These are phyloP conservation scores for Scaptomyza flava DNA, from an alignment of 2,888 invertebrate species.

Conservation along the genomic window DNA sequence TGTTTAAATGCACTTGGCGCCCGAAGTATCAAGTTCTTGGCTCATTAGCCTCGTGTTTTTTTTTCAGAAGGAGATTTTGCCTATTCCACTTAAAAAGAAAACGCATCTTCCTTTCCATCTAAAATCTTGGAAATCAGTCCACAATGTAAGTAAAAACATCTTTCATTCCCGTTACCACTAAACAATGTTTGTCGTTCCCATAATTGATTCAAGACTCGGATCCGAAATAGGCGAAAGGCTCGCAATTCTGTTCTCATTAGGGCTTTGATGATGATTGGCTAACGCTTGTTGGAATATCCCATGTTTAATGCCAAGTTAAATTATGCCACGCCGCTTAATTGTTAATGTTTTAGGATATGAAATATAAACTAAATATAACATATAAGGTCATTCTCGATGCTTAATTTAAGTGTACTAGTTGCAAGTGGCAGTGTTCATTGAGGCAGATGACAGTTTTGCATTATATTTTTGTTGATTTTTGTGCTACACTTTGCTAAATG, in stretches of 20 bases:
- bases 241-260: too few species aligned
- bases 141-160: too few species aligned
- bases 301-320: too few species aligned
- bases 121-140: not conserved
- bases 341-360: too few species aligned
- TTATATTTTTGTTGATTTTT: slow-evolving; percentile 20
- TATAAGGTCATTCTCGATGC: not conserved
- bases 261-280: too few species aligned
- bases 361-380: too few species aligned
- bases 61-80: too few species aligned
- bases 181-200: not conserved
- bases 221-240: too few species aligned
- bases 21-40: slow-evolving; percentile 21
- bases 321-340: too few species aligned
- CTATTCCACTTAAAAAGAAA: not conserved
- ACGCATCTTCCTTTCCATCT: not conserved
- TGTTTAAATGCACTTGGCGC: slow-evolving; percentile 38
- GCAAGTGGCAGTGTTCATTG: slow-evolving; percentile 46
- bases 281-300: too few species aligned
- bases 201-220: not conserved
- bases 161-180: not conserved
- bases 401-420: not conserved
- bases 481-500: slow-evolving; percentile 68
- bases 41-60: slow-evolving; percentile 71
- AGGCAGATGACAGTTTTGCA: slow-evolving; percentile 49